Evolutionary conservation across 2,797 vertebrate species (phyloP).

Genomic region (Loris lydekkerianus): DNA sequence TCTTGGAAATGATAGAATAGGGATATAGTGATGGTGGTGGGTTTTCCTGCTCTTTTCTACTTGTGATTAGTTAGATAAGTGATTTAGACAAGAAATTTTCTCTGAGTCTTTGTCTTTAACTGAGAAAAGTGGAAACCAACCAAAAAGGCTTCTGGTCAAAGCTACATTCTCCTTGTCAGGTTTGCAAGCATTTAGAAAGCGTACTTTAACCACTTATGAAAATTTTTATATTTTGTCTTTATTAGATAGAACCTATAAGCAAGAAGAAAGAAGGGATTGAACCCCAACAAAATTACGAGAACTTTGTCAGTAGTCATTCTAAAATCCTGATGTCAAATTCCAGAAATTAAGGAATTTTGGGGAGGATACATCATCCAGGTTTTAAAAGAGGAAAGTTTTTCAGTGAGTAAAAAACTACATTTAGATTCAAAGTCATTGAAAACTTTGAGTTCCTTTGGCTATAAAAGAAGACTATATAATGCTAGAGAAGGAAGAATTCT

Average conservation of each 20-base stretch:
- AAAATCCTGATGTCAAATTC: not conserved
- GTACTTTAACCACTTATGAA: not conserved
- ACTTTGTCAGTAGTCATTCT: not conserved
- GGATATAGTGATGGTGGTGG: not conserved
- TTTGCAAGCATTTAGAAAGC: not conserved
- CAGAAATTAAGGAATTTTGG: not conserved
- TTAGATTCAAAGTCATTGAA: constrained; percentile 5
- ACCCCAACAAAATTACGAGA: not conserved
- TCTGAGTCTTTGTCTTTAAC: not conserved
- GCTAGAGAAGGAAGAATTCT: not conserved
- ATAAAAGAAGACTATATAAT: not conserved
- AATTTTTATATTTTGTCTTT: not conserved
- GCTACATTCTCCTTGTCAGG: not conserved
- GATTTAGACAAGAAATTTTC: not conserved
- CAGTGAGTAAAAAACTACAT: constrained; percentile 7
- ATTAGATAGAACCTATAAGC: not conserved
- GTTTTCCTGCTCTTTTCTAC: not conserved
- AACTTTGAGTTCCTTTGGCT: not conserved
- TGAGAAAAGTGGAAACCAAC: not conserved
- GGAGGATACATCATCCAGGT: not conserved
- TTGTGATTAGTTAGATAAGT: not conserved
- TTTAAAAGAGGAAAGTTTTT: not conserved
- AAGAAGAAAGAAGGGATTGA: not conserved
- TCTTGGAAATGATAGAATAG: not conserved
- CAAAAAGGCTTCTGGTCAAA: not conserved